Conservation (phyloP, 2,888 invertebrate genomes). For the Lasioglossum malachurum region DNA sequence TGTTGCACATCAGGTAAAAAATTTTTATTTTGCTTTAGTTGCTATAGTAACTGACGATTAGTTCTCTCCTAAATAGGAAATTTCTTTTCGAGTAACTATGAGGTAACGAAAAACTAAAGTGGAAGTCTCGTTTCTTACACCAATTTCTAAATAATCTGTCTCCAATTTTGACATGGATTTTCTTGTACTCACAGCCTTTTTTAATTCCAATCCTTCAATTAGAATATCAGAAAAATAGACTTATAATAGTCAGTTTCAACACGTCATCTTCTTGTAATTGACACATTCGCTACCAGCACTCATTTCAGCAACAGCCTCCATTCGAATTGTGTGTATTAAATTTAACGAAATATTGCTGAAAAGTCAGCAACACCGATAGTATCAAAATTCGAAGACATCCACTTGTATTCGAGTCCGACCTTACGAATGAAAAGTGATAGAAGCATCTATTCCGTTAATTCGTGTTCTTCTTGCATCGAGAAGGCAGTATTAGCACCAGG, state of each 20-base stretch:
- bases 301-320: no score
- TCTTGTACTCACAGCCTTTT: no score
- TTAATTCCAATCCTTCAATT: no score
- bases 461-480: background rate
- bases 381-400: background rate
- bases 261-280: no score
- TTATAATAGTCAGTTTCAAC: no score
- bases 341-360: no score
- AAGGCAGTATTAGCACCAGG: background rate
- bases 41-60: background rate
- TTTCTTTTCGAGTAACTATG: slow-evolving; percentile 17
- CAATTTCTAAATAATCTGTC: background rate
- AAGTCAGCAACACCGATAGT: no score
- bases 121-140: background rate
- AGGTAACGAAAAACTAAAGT: slow-evolving; percentile 17
- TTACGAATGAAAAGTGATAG: background rate
- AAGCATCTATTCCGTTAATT: background rate
- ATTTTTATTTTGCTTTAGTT: no score
- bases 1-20: no score
- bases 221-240: no score
- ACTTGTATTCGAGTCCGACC: background rate
- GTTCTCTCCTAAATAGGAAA: background rate
- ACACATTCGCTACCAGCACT: no score
- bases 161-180: background rate
- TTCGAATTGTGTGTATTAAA: no score